A percentile compares a stretch with the other conserved stretches of the same genome.
phyloP scores from a whole-genome alignment of 2,888 invertebrate species.

The Synergus laeviventris region DNA sequence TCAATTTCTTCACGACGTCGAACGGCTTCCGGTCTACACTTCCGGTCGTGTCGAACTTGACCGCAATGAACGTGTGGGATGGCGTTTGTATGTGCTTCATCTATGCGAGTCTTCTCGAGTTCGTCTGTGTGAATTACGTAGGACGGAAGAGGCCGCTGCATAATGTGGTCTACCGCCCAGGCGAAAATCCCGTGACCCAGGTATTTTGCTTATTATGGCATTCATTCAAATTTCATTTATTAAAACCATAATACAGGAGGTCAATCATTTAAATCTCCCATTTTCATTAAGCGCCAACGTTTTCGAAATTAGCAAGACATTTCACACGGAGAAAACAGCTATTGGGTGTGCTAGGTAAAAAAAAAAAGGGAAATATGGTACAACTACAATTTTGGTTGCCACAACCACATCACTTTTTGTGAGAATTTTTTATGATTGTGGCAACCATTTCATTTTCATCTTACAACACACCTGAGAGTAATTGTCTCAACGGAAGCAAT shows the following conservation, averaged over 20 bases:
- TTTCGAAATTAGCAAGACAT: too few species aligned
- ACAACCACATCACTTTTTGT: too few species aligned
- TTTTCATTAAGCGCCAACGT: too few species aligned
- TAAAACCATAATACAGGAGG: background rate
- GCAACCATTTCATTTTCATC: too few species aligned
- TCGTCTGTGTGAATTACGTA: slow-evolving; percentile 96
- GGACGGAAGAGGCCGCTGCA: slow-evolving; percentile 92
- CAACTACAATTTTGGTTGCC: too few species aligned
- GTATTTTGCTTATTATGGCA: slow-evolving; percentile 76
- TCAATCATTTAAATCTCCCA: too few species aligned
- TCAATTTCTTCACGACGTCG: slow-evolving; percentile 98
- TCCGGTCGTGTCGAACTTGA: slow-evolving; percentile 95
- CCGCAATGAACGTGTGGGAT: slow-evolving; percentile 98
- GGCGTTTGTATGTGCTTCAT: slow-evolving; percentile 98
- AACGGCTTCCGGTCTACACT: slow-evolving; percentile 94
- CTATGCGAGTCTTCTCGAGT: slow-evolving; percentile 94
- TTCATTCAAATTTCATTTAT: slow-evolving; percentile 4
- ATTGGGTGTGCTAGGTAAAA: too few species aligned
- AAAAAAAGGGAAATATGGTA: too few species aligned
- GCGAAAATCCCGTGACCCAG: slow-evolving; percentile 94
- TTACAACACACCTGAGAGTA: too few species aligned
- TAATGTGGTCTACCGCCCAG: slow-evolving; percentile 92
- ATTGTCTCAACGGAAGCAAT: too few species aligned
- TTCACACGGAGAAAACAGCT: too few species aligned
- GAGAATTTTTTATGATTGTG: too few species aligned